phyloP scores from a whole-genome alignment of 2,113 vertebrate genomes.

The Phrynosoma platyrhinos region DNA sequence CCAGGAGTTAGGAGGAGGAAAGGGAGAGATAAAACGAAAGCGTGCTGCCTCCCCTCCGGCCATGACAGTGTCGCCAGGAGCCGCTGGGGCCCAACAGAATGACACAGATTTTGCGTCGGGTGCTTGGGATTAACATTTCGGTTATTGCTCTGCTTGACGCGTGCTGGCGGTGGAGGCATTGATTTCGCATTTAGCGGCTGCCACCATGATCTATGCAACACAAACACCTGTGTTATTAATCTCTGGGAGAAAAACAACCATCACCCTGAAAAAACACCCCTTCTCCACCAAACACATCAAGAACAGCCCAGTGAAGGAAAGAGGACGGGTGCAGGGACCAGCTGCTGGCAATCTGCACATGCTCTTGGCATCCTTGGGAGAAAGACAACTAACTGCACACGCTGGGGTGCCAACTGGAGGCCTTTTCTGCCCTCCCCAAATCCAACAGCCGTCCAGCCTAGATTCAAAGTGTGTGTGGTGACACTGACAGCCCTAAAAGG shows the following conservation, averaged over 20 bases:
- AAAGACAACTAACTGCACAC: neutral
- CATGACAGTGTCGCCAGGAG: constrained; percentile 34
- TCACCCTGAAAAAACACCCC: neutral
- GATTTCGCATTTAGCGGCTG: constrained; percentile 69
- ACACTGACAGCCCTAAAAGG: too few relatives aligned
- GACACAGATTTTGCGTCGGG: constrained; percentile 48
- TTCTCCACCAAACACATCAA: neutral
- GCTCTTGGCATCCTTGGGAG: neutral
- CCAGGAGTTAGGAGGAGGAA: neutral
- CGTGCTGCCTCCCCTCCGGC: constrained; percentile 30
- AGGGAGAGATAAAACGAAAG: neutral
- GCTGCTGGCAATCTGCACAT: neutral
- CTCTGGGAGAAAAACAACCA: constrained; percentile 39
- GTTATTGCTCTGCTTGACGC: constrained; percentile 69
- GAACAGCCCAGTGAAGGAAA: neutral
- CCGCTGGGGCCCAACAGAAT: constrained; percentile 33
- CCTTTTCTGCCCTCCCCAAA: too few relatives aligned
- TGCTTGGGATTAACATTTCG: constrained; percentile 64
- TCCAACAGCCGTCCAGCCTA: too few relatives aligned
- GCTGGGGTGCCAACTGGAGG: too few relatives aligned
- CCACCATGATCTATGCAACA: constrained; percentile 74
- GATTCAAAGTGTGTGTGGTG: too few relatives aligned
- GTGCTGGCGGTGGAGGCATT: constrained; percentile 59
- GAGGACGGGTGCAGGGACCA: neutral
- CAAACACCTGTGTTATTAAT: constrained; percentile 67